Evolutionary conservation across 2,113 vertebrate genomes (phyloP).

Genomic region (Syngnathus typhle): DNA sequence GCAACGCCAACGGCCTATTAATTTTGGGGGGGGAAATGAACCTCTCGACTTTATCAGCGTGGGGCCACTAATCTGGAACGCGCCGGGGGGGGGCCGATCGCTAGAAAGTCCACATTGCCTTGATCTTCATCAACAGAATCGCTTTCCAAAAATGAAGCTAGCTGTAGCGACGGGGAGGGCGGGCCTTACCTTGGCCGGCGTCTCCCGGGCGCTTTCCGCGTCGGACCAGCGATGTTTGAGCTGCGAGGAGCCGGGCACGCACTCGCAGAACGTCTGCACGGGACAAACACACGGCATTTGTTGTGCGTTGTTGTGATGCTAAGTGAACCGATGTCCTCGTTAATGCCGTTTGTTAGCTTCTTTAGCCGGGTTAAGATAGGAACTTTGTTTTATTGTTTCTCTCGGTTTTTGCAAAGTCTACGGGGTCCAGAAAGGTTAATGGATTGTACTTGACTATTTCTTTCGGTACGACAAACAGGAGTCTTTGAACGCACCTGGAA

Average conservation of each 20-base stretch:
- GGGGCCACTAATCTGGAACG: conserved; percentile 43
- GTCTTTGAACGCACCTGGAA: too few species aligned
- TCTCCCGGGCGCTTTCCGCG: conserved; percentile 72
- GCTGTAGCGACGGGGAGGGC: neutral
- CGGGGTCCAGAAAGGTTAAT: too few species aligned
- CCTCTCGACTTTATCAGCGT: conserved; percentile 37
- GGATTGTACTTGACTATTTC: too few species aligned
- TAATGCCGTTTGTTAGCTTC: too few species aligned
- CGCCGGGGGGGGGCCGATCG: neutral
- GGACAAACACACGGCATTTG: conserved; percentile 65
- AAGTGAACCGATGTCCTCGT: neutral
- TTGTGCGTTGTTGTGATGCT: conserved; percentile 33
- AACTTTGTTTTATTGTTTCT: too few species aligned
- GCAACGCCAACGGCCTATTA: conserved; percentile 25
- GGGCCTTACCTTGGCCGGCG: conserved; percentile 73
- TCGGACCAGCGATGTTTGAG: conserved; percentile 78
- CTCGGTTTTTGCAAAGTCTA: too few species aligned
- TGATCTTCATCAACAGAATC: neutral
- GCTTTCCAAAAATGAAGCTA: neutral
- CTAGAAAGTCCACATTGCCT: neutral
- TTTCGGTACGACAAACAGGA: too few species aligned
- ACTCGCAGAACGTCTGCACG: conserved; percentile 75
- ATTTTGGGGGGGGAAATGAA: conserved; percentile 37
- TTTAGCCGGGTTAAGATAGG: too few species aligned
- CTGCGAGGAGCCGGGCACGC: conserved; percentile 72